These are phyloP conservation scores for Heliconius melpomene DNA, from an alignment of 1,140 invertebrate genomes.

Conservation along the genomic window DNA sequence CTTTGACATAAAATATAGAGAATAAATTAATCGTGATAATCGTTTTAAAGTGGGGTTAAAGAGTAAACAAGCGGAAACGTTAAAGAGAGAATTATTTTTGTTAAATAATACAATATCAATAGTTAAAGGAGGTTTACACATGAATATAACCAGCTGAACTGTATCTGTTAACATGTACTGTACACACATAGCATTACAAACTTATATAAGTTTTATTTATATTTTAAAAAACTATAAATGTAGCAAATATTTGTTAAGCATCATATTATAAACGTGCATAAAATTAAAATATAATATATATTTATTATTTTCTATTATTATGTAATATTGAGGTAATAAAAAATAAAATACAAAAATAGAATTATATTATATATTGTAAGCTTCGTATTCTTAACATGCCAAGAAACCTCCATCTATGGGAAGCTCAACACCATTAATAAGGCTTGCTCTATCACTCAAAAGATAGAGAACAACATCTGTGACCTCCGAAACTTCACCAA, in stretches of 20 bases:
- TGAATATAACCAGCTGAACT: no score
- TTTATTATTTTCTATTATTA: neutral
- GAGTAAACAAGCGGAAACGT: no score
- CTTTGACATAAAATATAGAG: neutral
- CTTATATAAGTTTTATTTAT: no score
- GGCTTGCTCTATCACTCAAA: slow-evolving; percentile 90
- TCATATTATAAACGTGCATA: no score
- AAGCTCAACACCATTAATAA: slow-evolving; percentile 91
- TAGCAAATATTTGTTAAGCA: no score
- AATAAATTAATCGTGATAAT: neutral
- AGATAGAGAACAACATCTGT: slow-evolving; percentile 90
- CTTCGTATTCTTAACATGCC: slow-evolving; percentile 44
- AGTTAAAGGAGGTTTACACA: no score
- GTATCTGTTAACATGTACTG: no score
- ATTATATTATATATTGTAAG: neutral
- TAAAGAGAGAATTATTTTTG: no score
- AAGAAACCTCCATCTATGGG: slow-evolving; percentile 91
- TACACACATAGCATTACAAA: no score
- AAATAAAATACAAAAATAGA: neutral
- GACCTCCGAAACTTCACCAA: slow-evolving; percentile 91
- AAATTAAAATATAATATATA: neutral
- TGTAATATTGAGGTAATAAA: neutral
- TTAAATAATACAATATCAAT: no score
- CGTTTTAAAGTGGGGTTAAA: neutral
- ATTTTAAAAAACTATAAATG: no score